These are phyloP conservation scores for Seriola rivoliana DNA, from an alignment of 2,113 vertebrate species.

Conservation along the genomic window DNA sequence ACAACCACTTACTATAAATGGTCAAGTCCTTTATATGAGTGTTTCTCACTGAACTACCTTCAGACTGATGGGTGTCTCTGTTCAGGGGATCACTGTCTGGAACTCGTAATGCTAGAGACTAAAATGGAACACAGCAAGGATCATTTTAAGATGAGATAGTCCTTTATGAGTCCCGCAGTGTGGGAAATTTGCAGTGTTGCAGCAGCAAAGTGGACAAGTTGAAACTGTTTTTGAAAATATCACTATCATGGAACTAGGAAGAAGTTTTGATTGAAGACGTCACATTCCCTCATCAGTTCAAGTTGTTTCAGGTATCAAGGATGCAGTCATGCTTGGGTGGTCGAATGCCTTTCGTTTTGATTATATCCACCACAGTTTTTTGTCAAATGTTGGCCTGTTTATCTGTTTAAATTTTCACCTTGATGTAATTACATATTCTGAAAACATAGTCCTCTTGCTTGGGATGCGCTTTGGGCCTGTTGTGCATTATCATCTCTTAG, in stretches of 20 bases:
- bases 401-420: background rate
- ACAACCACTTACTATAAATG: background rate
- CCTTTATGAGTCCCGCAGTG: no score
- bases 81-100: conserved; percentile 3
- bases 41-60: background rate
- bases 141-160: background rate
- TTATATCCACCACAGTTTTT: background rate
- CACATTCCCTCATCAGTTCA: background rate
- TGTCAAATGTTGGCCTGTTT: background rate
- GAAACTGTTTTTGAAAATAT: background rate
- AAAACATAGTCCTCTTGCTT: conserved; percentile 25
- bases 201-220: background rate
- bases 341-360: conserved; percentile 15
- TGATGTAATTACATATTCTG: conserved; percentile 5
- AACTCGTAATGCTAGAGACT: background rate
- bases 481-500: conserved; percentile 31
- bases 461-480: conserved; percentile 15
- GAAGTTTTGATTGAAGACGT: background rate
- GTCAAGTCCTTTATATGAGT: background rate
- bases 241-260: background rate
- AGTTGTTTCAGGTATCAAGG: background rate
- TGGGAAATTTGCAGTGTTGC: no score
- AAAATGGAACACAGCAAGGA: conserved; percentile 1
- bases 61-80: background rate
- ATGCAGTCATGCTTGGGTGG: background rate